Evolutionary conservation across 2,797 vertebrate species (phyloP).

Genomic region (Lerista edwardsae): DNA sequence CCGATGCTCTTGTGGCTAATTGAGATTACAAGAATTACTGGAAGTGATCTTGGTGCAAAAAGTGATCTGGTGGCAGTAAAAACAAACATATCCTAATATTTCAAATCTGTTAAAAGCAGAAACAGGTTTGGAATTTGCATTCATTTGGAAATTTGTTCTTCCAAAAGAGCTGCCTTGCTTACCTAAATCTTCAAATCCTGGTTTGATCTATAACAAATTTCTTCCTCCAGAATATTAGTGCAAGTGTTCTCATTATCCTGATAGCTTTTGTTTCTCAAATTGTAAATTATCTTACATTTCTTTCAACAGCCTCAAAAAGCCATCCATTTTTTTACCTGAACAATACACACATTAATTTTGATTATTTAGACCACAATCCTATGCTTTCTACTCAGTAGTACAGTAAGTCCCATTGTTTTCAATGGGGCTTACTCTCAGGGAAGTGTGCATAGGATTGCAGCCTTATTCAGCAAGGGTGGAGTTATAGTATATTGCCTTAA

Average conservation of each 20-base stretch:
- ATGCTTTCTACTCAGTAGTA: no score
- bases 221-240: no score
- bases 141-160: no score
- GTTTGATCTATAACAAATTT: no score
- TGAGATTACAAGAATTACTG: neutral
- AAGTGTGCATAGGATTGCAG: no score
- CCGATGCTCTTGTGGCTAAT: neutral
- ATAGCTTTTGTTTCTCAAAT: neutral
- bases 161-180: neutral
- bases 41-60: neutral
- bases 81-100: neutral
- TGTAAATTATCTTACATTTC: no score
- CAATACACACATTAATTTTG: neutral
- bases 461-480: neutral
- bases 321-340: neutral
- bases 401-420: no score
- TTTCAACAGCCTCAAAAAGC: neutral
- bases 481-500: neutral
- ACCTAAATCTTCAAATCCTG: neutral
- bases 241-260: neutral
- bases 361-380: no score
- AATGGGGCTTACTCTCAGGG: no score
- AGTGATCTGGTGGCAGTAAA: neutral
- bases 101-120: no score
- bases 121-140: no score